These are phyloP conservation scores for Abrostola triplasia DNA, from an alignment of 2,888 invertebrate species.

Conservation along the genomic window DNA sequence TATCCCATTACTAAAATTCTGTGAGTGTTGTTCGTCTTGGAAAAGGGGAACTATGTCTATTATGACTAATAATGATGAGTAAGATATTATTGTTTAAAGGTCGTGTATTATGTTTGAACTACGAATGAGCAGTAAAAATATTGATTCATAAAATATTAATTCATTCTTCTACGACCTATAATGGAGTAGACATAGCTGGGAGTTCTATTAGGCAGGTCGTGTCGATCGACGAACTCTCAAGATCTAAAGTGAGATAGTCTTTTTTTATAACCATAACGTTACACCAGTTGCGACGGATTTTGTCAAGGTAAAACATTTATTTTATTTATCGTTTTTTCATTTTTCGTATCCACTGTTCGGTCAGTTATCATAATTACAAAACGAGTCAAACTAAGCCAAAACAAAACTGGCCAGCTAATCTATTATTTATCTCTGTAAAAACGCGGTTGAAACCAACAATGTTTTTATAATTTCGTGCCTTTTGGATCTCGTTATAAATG, in stretches of 20 bases:
- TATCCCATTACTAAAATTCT: background rate
- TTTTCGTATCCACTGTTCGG: background rate
- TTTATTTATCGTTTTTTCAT: background rate
- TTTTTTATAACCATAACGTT: too few relatives aligned
- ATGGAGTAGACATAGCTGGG: background rate
- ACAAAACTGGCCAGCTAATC: conserved; percentile 1
- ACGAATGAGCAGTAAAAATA: conserved; percentile 2
- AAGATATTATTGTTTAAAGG: background rate
- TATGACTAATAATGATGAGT: background rate
- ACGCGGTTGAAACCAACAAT: conserved; percentile 3
- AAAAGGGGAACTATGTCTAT: conserved; percentile 3
- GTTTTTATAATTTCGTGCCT: conserved; percentile 5
- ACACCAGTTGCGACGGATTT: background rate
- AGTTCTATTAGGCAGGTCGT: conserved; percentile 1
- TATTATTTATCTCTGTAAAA: conserved; percentile 8
- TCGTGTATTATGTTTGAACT: conserved; percentile 11
- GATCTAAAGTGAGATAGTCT: too few relatives aligned
- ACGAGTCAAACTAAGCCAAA: background rate
- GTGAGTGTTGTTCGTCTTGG: background rate
- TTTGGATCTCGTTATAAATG: conserved; percentile 27
- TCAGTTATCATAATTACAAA: background rate
- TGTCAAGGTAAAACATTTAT: background rate
- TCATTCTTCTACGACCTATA: background rate
- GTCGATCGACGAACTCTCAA: background rate
- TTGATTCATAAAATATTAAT: conserved; percentile 23